A percentile compares a stretch with the other conserved stretches of the same genome.
phyloP scores from a whole-genome alignment of 2,113 vertebrate species.

The Rousettus leschenaultii region DNA sequence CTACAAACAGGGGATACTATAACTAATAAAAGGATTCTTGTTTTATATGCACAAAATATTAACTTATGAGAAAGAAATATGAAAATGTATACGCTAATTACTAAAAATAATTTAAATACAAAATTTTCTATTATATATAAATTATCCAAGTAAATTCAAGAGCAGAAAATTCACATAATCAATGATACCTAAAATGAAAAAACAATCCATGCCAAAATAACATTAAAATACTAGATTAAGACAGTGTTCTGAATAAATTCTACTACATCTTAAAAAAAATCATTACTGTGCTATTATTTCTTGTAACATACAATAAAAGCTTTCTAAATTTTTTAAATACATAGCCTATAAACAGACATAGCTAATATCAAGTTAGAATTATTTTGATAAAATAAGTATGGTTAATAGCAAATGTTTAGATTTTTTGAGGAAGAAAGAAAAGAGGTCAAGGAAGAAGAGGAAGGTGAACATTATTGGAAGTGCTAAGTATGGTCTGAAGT shows the following conservation, averaged over 20 bases:
- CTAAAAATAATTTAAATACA: not conserved
- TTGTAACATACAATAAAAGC: not conserved
- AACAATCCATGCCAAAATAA: not conserved
- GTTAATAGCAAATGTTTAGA: not conserved
- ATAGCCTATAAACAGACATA: not conserved
- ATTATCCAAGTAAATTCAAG: not conserved
- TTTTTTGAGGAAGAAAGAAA: not conserved
- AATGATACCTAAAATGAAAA: not conserved
- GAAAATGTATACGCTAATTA: not conserved
- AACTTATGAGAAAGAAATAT: not conserved
- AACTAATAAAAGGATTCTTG: not conserved
- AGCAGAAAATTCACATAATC: not conserved
- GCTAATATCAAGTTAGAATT: not conserved
- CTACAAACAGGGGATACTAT: not conserved
- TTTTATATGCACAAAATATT: not conserved
- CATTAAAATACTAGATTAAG: not conserved
- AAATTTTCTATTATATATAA: not conserved
- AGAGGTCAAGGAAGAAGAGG: fast-evolving
- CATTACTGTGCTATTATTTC: not conserved
- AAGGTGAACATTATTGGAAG: fast-evolving
- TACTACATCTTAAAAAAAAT: not conserved
- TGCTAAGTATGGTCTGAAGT: not conserved
- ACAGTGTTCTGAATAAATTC: not conserved
- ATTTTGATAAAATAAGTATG: not conserved
- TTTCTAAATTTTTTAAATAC: not conserved